Evolutionary conservation across 1,140 invertebrate species (phyloP).

Genomic region (Polypedilum vanderplanki): DNA sequence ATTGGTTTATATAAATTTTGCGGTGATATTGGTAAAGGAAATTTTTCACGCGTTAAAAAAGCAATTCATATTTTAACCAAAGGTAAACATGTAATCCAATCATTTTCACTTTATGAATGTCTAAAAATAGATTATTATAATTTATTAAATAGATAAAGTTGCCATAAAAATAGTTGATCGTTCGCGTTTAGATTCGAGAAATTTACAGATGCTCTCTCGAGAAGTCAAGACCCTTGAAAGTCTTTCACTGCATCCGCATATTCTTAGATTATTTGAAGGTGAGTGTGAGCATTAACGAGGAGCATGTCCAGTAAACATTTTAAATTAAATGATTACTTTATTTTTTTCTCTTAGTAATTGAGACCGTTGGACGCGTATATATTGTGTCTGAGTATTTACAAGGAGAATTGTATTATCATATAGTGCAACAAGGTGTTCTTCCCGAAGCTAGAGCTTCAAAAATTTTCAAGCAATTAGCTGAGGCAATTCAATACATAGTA

Average conservation of each 20-base stretch:
- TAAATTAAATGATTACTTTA: slow-evolving; percentile 31
- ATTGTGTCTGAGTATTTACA: slow-evolving; percentile 79
- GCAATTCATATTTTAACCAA: slow-evolving; percentile 75
- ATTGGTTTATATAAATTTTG: slow-evolving; percentile 47
- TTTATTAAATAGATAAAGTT: slow-evolving; percentile 50
- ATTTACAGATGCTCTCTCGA: slow-evolving; percentile 64
- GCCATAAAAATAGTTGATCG: slow-evolving; percentile 88
- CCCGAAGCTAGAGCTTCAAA: slow-evolving; percentile 64
- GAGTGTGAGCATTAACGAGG: background rate
- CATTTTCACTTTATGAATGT: background rate
- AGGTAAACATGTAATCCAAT: slow-evolving; percentile 50
- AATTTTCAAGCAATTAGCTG: slow-evolving; percentile 70
- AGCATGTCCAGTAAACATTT: background rate
- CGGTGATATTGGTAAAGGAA: slow-evolving; percentile 66
- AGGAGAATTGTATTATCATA: slow-evolving; percentile 77
- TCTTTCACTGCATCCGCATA: slow-evolving; percentile 67
- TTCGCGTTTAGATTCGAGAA: slow-evolving; percentile 69
- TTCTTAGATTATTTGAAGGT: slow-evolving; percentile 49
- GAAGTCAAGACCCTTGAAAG: slow-evolving; percentile 75
- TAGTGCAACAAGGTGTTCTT: slow-evolving; percentile 67
- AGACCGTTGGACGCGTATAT: slow-evolving; percentile 73
- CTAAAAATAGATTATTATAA: background rate
- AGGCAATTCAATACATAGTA: slow-evolving; percentile 80
- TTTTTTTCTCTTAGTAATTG: slow-evolving; percentile 64
- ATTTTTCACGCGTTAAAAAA: slow-evolving; percentile 85